Base-by-base conservation (phyloP, 2,113 vertebrate genomes). In the Rhinopomastus cyanomelas region DNA sequence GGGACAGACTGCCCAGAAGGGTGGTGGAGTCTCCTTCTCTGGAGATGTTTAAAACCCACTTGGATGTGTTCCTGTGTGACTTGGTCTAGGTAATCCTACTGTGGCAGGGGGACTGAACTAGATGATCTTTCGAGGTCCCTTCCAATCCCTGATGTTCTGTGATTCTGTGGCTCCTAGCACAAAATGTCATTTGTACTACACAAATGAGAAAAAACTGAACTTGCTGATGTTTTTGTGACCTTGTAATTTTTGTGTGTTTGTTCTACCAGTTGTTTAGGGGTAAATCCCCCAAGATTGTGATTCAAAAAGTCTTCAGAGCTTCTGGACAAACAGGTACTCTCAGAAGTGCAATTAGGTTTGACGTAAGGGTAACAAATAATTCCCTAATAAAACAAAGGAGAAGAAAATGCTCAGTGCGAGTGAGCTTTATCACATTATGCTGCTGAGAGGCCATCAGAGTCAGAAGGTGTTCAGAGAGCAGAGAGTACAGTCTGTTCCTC, bases 401-500 rank as follows among this genome's bases (percentile, higher is more conserved):
- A 86, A 81, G 46, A 62, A 81, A 62, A 64, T 20, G 16, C 56
- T 73, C 34, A 26, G 39, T 44, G 13, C 55, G 37, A 66, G 44
- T 48, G 55, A 46, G 14, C 36, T 86, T 88, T 92, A 81, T 74
- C 89, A 23, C 59, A 32, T 83, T 90, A 75, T 85, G 90, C 42
- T 60, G 52, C 44, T 56, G 52, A 77, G 81, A 93, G 76, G 64
- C 55, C 81, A 37, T 82, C 71, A 52, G 78, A 95, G 49, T 82
- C 81, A 90, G 94, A 86, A 87, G 25, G 53, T 88, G 21, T 77
- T 89, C 55, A 55, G 80, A 56, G 65, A 91, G 32, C 29, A 72
- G 75, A 68, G 39, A 94, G 75, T 77, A 90, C 88, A 92, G 73
- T n/a, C 59, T 94, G 95, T 95, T 93, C 94, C 34, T 80, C 92